Base-by-base conservation (phyloP, 2,888 invertebrate genomes). In the Acanthococcus lagerstroemiae region DNA sequence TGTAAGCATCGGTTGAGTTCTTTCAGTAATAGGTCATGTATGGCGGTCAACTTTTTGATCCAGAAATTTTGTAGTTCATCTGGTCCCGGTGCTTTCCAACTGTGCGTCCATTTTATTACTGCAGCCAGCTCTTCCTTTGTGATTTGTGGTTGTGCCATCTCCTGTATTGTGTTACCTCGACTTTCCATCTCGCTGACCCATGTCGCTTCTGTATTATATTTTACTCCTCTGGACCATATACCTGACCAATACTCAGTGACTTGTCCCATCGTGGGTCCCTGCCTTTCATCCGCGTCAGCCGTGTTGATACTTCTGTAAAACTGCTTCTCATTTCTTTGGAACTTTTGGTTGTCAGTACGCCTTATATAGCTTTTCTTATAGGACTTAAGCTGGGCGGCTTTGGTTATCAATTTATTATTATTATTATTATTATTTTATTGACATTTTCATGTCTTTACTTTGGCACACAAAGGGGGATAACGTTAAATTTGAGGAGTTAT, bases 1-100 rank as follows among this genome's bases (percentile, higher is more conserved):
- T 22, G 21, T 21, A 19, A 12, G 17, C 12, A 37, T 37, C n/a
- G 2, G 37, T 37, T 37, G 37, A 37, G n/a, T n/a, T 1, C 12
- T 37, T 37, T 50, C 17, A 21, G 2, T 19, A 60, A 6, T 15
- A 22, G 7, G 6, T 4, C 12, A 3, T 60, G 61, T 22, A 22
- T n/a, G 19, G 17, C 7, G 7, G 30, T 66, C 6, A 67, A 45
- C 22, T 57, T 30, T 44, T 67, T 67, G 12, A 27, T 30, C 67
- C 67, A 67, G 30, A 67, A 67, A 25, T 67, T 67, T 21, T 67
- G 67, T 17, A 67, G 26, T 17, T 45, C n/a, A 50, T 67, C 67
- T 7, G 37, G 22, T 7, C 67, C 67, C 6, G 66, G 67, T 12
- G 55, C 46, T 67, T 67, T 67, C 67, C 67, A 67, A 26, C 66